A percentile compares a stretch with the other conserved stretches of the same genome.
These are phyloP conservation scores for Drosophila kepulauana DNA, from an alignment of 1,140 invertebrate species.

Conservation along the genomic window DNA sequence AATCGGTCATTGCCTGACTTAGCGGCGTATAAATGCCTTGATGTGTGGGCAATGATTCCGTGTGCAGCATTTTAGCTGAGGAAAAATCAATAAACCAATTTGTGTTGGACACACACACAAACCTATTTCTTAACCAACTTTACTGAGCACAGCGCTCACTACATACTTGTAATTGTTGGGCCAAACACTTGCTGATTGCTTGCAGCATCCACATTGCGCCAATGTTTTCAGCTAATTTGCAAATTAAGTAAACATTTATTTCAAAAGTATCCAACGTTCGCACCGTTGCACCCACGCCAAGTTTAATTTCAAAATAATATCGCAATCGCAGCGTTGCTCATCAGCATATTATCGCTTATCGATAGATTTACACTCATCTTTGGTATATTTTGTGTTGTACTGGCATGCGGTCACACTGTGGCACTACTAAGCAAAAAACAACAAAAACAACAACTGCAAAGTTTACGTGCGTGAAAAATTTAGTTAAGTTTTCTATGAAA, in stretches of 20 bases:
- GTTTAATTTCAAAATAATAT: not conserved
- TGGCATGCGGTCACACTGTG: constrained; percentile 30
- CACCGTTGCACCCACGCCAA: not conserved
- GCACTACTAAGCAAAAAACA: constrained; percentile 41
- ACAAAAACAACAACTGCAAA: constrained; percentile 51
- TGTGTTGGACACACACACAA: not conserved
- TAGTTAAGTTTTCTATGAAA: constrained; percentile 74
- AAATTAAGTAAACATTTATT: constrained; percentile 59
- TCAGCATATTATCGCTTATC: constrained; percentile 29
- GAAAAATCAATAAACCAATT: constrained; percentile 67
- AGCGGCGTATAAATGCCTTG: constrained; percentile 89
- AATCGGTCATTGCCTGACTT: constrained; percentile 90
- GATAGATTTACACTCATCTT: constrained; percentile 15
- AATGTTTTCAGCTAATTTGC: constrained; percentile 37
- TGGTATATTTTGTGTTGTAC: not conserved
- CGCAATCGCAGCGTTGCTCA: not conserved
- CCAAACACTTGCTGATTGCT: constrained; percentile 54
- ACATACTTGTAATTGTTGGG: constrained; percentile 55
- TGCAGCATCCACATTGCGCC: constrained; percentile 74
- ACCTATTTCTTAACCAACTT: not conserved
- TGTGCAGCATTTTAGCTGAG: constrained; percentile 83
- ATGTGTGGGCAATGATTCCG: constrained; percentile 74
- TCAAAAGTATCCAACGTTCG: not conserved
- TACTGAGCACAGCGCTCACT: not conserved
- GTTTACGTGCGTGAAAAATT: constrained; percentile 79